Conservation (phyloP, 1,140 invertebrate species). For the Drosophila athabasca region DNA sequence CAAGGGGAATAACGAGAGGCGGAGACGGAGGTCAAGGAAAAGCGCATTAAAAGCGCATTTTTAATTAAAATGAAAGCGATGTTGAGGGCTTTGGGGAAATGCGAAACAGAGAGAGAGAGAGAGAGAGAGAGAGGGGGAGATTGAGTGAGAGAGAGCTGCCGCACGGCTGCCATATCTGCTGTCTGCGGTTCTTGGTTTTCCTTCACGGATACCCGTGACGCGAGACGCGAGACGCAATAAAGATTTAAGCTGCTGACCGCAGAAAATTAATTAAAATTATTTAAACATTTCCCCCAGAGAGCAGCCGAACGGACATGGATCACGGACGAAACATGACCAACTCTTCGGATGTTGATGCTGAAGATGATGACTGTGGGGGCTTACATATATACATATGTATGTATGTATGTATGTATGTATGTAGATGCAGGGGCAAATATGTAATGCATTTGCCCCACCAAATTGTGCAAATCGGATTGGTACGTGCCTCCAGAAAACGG, state of each 20-base stretch:
- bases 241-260: conserved; percentile 65
- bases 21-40: conserved; percentile 15
- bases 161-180: conserved; percentile 7
- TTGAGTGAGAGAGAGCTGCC: background rate
- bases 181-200: conserved; percentile 25
- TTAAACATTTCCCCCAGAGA: conserved; percentile 40
- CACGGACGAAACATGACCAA: conserved; percentile 11
- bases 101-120: background rate
- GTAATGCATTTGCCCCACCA: conserved; percentile 41
- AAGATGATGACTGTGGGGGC: conserved; percentile 31
- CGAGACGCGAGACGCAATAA: conserved; percentile 4
- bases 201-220: too few relatives aligned
- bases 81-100: conserved; percentile 54
- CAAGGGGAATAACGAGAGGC: background rate
- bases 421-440: conserved; percentile 60
- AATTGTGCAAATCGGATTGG: conserved; percentile 80
- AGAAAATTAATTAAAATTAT: conserved; percentile 78
- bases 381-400: background rate
- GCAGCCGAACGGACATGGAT: background rate
- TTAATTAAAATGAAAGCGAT: conserved; percentile 80
- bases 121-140: too few relatives aligned
- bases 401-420: too few relatives aligned
- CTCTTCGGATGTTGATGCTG: background rate
- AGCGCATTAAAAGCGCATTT: conserved; percentile 74
- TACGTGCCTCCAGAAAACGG: conserved; percentile 55